Conservation (phyloP, 1,140 invertebrate species). For the Lepidurus apus region DNA sequence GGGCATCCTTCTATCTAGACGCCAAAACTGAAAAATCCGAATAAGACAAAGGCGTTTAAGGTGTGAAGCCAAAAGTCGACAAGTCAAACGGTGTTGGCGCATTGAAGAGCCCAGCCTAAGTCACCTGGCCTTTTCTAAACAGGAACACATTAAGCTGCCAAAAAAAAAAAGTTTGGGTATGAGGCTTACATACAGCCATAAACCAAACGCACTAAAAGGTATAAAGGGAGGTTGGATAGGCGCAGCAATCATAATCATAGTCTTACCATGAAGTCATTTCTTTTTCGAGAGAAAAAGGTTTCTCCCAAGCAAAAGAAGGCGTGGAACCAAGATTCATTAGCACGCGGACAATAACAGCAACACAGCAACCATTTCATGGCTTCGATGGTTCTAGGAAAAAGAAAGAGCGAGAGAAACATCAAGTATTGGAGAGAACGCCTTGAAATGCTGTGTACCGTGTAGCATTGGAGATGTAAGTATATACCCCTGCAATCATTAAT, state of each 20-base stretch:
- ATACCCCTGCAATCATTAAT: background rate
- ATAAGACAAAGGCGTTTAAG: no score
- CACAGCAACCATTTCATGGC: background rate
- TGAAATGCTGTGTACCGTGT: background rate
- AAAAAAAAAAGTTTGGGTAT: background rate
- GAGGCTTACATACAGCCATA: background rate
- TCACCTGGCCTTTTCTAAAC: background rate
- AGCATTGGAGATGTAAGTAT: background rate
- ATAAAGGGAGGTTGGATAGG: background rate
- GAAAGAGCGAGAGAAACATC: background rate
- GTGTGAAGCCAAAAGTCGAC: no score
- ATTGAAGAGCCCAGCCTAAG: no score
- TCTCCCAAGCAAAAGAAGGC: background rate
- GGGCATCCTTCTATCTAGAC: no score
- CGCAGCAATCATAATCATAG: conserved; percentile 21
- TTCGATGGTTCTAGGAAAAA: background rate
- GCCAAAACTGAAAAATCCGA: no score
- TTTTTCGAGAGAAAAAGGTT: conserved; percentile 4
- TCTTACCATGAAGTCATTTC: conserved; percentile 22
- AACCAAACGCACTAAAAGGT: background rate
- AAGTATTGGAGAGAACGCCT: background rate
- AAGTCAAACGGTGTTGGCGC: no score
- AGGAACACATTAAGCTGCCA: background rate
- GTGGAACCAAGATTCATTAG: conserved; percentile 1
- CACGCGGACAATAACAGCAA: conserved; percentile 1